Evolutionary conservation across 2,888 invertebrate genomes (phyloP).

Genomic region (Campoplex nolae): DNA sequence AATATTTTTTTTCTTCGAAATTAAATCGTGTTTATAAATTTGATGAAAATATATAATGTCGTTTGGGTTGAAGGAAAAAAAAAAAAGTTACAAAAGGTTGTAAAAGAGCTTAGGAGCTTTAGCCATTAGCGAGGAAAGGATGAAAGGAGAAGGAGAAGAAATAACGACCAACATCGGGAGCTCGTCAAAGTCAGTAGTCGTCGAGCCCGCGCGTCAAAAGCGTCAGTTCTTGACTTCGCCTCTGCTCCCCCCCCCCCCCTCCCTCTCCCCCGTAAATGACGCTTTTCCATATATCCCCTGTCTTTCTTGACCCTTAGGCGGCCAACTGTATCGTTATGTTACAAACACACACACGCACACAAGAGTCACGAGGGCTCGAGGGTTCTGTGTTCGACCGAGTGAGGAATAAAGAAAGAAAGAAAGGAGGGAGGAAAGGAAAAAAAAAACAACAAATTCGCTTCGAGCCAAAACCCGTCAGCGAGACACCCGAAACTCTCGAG

Average conservation of each 20-base stretch:
- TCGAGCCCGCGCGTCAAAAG: conserved; percentile 40
- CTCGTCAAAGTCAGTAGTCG: conserved; percentile 57
- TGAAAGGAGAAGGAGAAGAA: conserved; percentile 37
- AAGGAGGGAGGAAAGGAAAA: not conserved
- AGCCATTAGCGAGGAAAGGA: conserved; percentile 25
- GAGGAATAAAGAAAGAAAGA: conserved; percentile 12
- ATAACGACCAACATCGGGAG: conserved; percentile 48
- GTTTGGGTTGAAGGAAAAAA: not conserved
- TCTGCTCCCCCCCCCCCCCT: conserved; percentile 27
- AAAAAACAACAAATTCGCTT: conserved; percentile 19
- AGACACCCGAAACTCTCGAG: conserved; percentile 38
- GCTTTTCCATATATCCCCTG: conserved; percentile 48
- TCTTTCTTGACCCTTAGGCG: conserved; percentile 48
- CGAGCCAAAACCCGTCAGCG: conserved; percentile 33
- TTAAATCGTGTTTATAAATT: not conserved
- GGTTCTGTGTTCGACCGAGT: not conserved
- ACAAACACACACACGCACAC: not conserved
- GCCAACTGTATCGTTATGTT: conserved; percentile 29
- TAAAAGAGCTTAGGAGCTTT: conserved; percentile 39
- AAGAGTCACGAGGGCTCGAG: not conserved
- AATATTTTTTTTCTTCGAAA: not conserved
- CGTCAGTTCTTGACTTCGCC: conserved; percentile 38
- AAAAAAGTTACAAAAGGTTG: not conserved
- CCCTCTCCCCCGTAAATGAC: conserved; percentile 36
- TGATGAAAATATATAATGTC: conserved; percentile 6